Evolutionary conservation across 2,113 vertebrate genomes (phyloP).

Genomic region (Noctilio leporinus): DNA sequence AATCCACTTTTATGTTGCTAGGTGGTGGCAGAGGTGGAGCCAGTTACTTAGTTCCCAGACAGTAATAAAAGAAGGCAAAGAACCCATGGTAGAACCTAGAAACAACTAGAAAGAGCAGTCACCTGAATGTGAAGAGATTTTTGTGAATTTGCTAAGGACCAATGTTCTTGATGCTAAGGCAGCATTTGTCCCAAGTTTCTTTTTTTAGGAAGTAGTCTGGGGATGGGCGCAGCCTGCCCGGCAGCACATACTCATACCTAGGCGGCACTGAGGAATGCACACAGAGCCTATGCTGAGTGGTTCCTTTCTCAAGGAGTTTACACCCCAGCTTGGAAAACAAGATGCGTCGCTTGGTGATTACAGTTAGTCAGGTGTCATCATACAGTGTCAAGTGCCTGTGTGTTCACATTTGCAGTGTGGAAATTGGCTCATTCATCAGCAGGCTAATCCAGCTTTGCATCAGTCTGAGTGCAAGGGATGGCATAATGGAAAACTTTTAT

Average conservation of each 20-base stretch:
- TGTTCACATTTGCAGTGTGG: neutral
- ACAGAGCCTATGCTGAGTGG: neutral
- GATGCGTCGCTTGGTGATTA: neutral
- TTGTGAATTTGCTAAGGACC: neutral
- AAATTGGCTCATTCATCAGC: neutral
- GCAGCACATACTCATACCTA: neutral
- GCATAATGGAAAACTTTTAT: neutral
- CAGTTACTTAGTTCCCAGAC: neutral
- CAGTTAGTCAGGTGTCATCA: neutral
- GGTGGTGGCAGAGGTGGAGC: neutral
- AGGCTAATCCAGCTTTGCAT: neutral
- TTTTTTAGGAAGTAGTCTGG: neutral
- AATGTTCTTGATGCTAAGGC: neutral
- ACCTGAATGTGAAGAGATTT: neutral
- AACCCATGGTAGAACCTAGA: neutral
- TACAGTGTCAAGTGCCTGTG: neutral
- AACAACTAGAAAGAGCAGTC: neutral
- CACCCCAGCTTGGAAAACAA: neutral
- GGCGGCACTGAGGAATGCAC: neutral
- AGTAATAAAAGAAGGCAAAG: neutral
- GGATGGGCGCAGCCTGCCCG: neutral
- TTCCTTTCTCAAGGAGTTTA: neutral
- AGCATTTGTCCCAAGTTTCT: neutral
- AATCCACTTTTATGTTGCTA: neutral
- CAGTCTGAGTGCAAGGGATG: neutral